Evolutionary conservation across 2,888 invertebrate genomes (phyloP).

Genomic region (Drosophila mercatorum): DNA sequence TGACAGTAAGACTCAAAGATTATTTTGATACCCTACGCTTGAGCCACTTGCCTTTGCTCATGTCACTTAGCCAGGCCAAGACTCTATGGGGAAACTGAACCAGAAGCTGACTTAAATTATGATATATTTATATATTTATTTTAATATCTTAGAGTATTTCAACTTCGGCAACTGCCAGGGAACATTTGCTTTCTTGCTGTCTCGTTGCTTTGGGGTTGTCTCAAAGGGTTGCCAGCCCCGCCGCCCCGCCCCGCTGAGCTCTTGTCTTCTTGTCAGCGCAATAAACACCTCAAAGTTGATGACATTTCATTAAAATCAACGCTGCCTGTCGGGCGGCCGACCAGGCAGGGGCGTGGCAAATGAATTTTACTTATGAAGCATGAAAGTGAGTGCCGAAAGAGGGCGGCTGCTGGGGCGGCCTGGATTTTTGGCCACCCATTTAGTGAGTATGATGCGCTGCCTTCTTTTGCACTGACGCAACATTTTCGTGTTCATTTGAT

Average conservation of each 20-base stretch:
- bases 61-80: background rate
- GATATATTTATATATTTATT: background rate
- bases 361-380: slow-evolving; percentile 79
- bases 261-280: slow-evolving; percentile 70
- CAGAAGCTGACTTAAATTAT: no score
- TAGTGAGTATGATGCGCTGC: slow-evolving; percentile 10
- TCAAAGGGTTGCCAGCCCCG: slow-evolving; percentile 64
- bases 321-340: slow-evolving; percentile 24
- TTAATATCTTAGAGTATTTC: background rate
- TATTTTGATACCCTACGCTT: slow-evolving; percentile 40
- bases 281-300: slow-evolving; percentile 82
- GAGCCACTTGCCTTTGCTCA: background rate
- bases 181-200: slow-evolving; percentile 13
- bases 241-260: background rate
- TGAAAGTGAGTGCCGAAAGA: slow-evolving; percentile 70
- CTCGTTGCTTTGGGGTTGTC: slow-evolving; percentile 34
- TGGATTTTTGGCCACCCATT: slow-evolving; percentile 16
- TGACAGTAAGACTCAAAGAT: slow-evolving; percentile 70
- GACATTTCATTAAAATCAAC: slow-evolving; percentile 83
- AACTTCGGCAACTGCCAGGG: background rate
- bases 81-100: background rate
- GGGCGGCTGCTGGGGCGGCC: slow-evolving; percentile 21
- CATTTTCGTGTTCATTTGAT: slow-evolving; percentile 74
- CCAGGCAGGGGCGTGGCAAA: slow-evolving; percentile 52
- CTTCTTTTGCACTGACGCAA: slow-evolving; percentile 42